Evolutionary conservation across 2,797 vertebrate genomes (phyloP).

Genomic region (Adrianichthys oophorus): DNA sequence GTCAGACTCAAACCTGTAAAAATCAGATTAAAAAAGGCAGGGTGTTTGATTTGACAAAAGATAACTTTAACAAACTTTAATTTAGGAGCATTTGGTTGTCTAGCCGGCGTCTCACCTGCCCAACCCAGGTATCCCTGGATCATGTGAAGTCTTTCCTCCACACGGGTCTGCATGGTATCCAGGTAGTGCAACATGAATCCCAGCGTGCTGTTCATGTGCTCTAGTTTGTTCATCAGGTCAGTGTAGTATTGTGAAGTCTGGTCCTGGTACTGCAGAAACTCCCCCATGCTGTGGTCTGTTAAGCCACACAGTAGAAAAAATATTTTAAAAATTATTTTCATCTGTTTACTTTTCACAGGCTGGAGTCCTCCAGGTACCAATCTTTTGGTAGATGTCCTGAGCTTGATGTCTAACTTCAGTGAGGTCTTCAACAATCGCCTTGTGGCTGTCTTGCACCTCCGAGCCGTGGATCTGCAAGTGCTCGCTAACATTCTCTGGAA

Average conservation of each 20-base stretch:
- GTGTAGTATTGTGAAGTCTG: conserved; percentile 73
- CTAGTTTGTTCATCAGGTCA: conserved; percentile 80
- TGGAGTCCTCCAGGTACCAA: conserved; percentile 61
- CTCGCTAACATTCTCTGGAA: conserved; percentile 78
- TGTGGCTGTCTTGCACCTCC: conserved; percentile 68
- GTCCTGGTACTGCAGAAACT: conserved; percentile 80
- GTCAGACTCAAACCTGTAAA: conserved; percentile 75
- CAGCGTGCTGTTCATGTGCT: conserved; percentile 80
- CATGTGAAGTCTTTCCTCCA: conserved; percentile 76
- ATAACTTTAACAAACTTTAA: neutral
- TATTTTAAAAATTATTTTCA: too few relatives aligned
- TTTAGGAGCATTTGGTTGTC: neutral
- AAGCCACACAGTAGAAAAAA: neutral
- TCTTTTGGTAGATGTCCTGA: conserved; percentile 82
- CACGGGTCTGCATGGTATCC: conserved; percentile 68
- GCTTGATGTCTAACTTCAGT: conserved; percentile 72
- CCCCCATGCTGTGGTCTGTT: conserved; percentile 76
- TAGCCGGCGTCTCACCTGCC: conserved; percentile 66
- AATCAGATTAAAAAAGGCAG: neutral
- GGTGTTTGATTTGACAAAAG: neutral
- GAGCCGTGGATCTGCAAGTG: conserved; percentile 68
- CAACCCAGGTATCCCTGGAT: conserved; percentile 77
- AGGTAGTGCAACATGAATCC: conserved; percentile 71
- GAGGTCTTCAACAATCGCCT: conserved; percentile 68
- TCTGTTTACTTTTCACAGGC: too few relatives aligned